Base-by-base conservation (phyloP, 2,888 invertebrate species). In the Callinectes sapidus region DNA sequence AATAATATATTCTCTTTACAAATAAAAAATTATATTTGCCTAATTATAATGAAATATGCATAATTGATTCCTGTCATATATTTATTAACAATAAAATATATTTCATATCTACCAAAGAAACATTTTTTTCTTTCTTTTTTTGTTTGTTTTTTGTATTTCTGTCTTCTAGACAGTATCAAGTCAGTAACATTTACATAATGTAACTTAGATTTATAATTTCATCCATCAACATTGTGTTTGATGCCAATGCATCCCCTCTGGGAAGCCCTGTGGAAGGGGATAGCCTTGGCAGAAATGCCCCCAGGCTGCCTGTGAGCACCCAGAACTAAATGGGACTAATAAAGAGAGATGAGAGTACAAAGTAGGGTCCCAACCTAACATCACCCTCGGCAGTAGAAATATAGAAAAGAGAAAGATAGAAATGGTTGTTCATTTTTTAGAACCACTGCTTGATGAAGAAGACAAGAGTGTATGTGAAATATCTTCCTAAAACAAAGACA, bases 1-100 rank as follows among this genome's bases (percentile, higher is more conserved):
- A 48, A 87, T 87, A 48, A 87, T 87, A 87, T 87, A 48, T 87
- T n/a, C 54, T 54, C 42, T 87, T 54, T 87, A 87, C 54, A 87
- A 28, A 87, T 87, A 87, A 28, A 48, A 87, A 87, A 54, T n/a
- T 48, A 18, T 48, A 87, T 87, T 28, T 87, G 28, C 28, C 42
- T 87, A 87, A 54, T 54, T 48, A 87, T 18, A 87, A 42, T n/a
- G 42, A 48, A n/a, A 18, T 87, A 39, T 39, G 39, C 39, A 87
- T 87, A 87, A 23, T 16, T 87, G 48, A 54, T 54, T 48, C 14
- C 18, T 54, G 48, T n/a, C 42, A 87, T 87, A 48, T 87, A 87
- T 87, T 28, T 48, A 87, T 87, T 54, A 54, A 87, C 54, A 87
- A 54, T 28, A 54, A 42, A 54, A 87, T 87, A 87, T 87, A 87